Conservation (phyloP, 2,888 invertebrate species). For the Harpagoxenus sublaevis region DNA sequence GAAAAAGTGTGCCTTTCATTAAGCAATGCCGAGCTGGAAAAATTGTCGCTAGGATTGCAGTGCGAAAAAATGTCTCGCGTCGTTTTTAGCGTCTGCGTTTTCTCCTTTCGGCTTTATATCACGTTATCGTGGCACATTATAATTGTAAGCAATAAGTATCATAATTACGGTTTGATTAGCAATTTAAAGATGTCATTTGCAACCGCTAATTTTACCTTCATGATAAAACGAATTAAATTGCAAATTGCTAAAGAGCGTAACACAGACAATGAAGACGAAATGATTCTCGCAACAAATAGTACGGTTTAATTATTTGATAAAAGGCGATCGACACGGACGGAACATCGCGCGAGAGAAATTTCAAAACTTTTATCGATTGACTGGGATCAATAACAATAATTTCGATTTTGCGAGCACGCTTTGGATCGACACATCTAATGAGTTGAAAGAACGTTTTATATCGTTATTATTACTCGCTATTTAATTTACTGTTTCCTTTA, state of each 20-base stretch:
- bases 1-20: slow-evolving; percentile 4
- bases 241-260: slow-evolving; percentile 48
- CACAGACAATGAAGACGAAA: slow-evolving; percentile 37
- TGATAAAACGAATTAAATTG: slow-evolving; percentile 22
- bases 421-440: slow-evolving; percentile 62
- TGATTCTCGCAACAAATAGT: neutral
- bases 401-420: slow-evolving; percentile 61
- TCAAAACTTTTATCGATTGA: slow-evolving; percentile 37
- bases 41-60: slow-evolving; percentile 39
- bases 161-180: slow-evolving; percentile 22
- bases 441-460: neutral
- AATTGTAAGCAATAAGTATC: slow-evolving; percentile 36
- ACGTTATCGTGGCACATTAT: slow-evolving; percentile 47
- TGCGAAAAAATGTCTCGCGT: slow-evolving; percentile 21
- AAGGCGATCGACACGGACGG: slow-evolving; percentile 43
- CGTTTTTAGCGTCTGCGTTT: slow-evolving; percentile 1
- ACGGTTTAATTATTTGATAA: slow-evolving; percentile 32
- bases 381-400: slow-evolving; percentile 59
- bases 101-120: slow-evolving; percentile 38
- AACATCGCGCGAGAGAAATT: slow-evolving; percentile 38
- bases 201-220: slow-evolving; percentile 31
- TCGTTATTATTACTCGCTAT: neutral
- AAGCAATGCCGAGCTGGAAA: slow-evolving; percentile 4
- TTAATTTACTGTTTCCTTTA: slow-evolving; percentile 1
- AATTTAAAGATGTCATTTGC: slow-evolving; percentile 27